These are phyloP conservation scores for Aphelenchoides avenae DNA, from an alignment of 1,140 invertebrate species.

Conservation along the genomic window DNA sequence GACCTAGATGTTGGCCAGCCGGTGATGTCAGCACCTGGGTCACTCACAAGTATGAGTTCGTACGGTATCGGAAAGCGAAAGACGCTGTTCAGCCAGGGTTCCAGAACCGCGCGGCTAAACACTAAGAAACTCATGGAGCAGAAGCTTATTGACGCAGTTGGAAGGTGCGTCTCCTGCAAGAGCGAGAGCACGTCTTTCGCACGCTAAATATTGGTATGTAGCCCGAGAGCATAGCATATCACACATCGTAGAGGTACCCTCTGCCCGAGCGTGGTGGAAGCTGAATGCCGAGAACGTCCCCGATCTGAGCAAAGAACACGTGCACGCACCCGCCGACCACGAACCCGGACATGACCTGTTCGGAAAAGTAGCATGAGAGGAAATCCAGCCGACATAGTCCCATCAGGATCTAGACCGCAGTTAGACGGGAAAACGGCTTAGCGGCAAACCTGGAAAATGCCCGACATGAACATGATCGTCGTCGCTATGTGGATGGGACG, in stretches of 20 bases:
- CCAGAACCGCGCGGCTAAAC: constrained; percentile 43
- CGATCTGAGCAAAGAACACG: constrained; percentile 56
- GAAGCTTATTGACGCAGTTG: constrained; percentile 45
- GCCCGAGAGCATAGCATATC: neutral
- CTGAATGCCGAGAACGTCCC: constrained; percentile 50
- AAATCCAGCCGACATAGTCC: constrained; percentile 54
- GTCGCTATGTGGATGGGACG: constrained; percentile 54
- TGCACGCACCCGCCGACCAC: constrained; percentile 53
- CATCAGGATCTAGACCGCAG: constrained; percentile 42
- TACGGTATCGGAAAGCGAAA: constrained; percentile 55
- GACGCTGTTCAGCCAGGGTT: constrained; percentile 47
- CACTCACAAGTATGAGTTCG: constrained; percentile 48
- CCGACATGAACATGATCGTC: constrained; percentile 50
- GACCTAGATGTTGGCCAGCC: constrained; percentile 31
- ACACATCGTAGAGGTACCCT: constrained; percentile 37
- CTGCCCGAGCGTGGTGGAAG: constrained; percentile 45
- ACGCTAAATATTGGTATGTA: constrained; percentile 30
- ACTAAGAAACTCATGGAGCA: constrained; percentile 49
- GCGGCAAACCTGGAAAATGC: constrained; percentile 44
- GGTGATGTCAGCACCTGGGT: constrained; percentile 12
- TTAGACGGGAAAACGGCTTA: neutral
- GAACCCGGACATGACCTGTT: constrained; percentile 58
- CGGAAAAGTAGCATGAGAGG: constrained; percentile 56
- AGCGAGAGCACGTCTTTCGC: constrained; percentile 36
- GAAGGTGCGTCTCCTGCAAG: constrained; percentile 34